These are phyloP conservation scores for Piscicola geometra DNA, from an alignment of 2,888 invertebrate species.

Conservation along the genomic window DNA sequence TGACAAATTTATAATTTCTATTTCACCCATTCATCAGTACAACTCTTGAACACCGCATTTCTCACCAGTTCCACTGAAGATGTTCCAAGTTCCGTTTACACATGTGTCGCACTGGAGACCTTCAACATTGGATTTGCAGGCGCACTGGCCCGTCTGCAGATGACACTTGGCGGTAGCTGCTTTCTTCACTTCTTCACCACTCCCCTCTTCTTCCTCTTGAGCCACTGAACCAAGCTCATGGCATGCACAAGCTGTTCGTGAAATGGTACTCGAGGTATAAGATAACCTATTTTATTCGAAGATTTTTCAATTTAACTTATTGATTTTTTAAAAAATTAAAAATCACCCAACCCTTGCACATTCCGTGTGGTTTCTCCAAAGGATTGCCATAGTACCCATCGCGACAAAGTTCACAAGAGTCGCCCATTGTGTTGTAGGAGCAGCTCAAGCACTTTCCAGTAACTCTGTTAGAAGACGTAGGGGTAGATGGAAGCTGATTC, in stretches of 20 bases:
- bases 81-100: conserved; percentile 87
- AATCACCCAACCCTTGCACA: conserved; percentile 14
- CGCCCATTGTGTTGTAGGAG: conserved; percentile 87
- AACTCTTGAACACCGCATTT: no score
- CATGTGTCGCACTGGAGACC: conserved; percentile 89
- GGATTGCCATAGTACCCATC: conserved; percentile 92
- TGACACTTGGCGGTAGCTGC: conserved; percentile 61
- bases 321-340: background rate
- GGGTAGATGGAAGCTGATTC: no score
- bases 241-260: conserved; percentile 22
- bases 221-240: conserved; percentile 14
- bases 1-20: no score
- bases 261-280: background rate
- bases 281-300: no score
- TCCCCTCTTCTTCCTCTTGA: background rate
- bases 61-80: conserved; percentile 52
- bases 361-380: conserved; percentile 57
- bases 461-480: no score
- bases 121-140: conserved; percentile 67
- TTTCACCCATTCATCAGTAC: no score
- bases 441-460: conserved; percentile 94
- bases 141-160: conserved; percentile 64
- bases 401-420: conserved; percentile 83
- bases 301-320: no score
- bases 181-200: background rate